Conservation (phyloP, 2,888 invertebrate genomes). For the Synergus umbraculus region DNA sequence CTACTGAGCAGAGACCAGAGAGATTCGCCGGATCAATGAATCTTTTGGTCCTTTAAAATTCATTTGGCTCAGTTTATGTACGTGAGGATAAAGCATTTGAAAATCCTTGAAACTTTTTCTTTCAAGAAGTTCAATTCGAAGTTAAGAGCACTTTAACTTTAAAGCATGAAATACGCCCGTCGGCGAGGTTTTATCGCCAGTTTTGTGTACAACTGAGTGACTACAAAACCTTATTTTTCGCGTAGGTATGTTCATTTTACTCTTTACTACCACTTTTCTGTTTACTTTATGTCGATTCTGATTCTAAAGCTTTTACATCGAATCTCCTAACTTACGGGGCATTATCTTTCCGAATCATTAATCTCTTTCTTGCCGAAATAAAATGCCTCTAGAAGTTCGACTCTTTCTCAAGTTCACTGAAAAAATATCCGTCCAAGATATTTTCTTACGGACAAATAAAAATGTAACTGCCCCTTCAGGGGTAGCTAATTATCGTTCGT, state of each 20-base stretch:
- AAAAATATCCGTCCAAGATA: neutral
- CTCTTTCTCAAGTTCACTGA: neutral
- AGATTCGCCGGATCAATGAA: neutral
- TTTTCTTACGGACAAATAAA: conserved; percentile 43
- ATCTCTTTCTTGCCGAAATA: conserved; percentile 35
- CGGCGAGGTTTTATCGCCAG: conserved; percentile 21
- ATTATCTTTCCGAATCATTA: conserved; percentile 47
- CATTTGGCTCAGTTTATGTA: neutral
- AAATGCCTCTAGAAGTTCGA: conserved; percentile 8
- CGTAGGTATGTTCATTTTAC: neutral
- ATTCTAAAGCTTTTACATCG: conserved; percentile 6
- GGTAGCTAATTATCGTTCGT: conserved; percentile 7
- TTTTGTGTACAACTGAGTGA: conserved; percentile 9
- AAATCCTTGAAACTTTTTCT: neutral
- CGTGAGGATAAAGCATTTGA: neutral
- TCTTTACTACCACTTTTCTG: conserved; percentile 33
- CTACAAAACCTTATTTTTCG: neutral
- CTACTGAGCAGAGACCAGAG: too few relatives aligned
- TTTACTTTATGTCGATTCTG: neutral
- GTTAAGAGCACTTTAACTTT: conserved; percentile 15
- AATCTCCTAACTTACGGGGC: conserved; percentile 11
- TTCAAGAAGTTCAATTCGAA: neutral
- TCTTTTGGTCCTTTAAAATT: neutral
- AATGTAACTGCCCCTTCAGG: conserved; percentile 41
- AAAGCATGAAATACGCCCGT: conserved; percentile 13